These are phyloP conservation scores for Enteromius radiatus DNA, from an alignment of 2,797 vertebrate genomes.

Conservation along the genomic window DNA sequence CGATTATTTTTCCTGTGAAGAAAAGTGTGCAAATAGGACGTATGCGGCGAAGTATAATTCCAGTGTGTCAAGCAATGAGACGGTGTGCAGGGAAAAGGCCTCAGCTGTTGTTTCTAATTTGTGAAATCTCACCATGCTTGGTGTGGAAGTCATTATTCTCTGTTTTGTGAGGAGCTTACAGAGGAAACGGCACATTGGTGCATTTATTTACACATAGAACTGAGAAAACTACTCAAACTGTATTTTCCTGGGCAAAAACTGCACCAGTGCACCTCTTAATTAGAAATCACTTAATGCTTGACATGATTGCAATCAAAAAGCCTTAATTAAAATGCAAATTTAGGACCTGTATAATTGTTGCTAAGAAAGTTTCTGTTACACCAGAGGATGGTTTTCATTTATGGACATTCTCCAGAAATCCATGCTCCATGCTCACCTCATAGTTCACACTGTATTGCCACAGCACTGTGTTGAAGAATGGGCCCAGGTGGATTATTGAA, in stretches of 20 bases:
- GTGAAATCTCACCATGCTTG: slow-evolving; percentile 28
- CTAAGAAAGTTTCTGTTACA: slow-evolving; percentile 60
- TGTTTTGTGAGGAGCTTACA: slow-evolving; percentile 28
- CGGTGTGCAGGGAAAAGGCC: neutral
- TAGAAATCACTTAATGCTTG: slow-evolving; percentile 70
- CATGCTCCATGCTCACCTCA: slow-evolving; percentile 27
- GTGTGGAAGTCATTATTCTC: slow-evolving; percentile 11
- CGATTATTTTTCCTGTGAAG: neutral
- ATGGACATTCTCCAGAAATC: slow-evolving; percentile 56
- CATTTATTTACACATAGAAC: slow-evolving; percentile 51
- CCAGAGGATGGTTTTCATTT: slow-evolving; percentile 60
- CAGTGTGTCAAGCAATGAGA: neutral
- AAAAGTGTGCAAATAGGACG: neutral
- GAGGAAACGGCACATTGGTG: neutral
- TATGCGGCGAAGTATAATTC: neutral
- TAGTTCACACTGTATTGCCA: slow-evolving; percentile 37
- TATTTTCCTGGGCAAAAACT: slow-evolving; percentile 63
- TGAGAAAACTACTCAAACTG: slow-evolving; percentile 53
- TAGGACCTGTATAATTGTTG: slow-evolving; percentile 66
- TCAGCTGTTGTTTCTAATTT: slow-evolving; percentile 19
- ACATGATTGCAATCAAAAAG: slow-evolving; percentile 68
- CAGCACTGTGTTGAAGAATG: slow-evolving; percentile 20
- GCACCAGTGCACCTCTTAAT: slow-evolving; percentile 68
- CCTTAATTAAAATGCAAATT: slow-evolving; percentile 76
- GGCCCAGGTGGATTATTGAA: slow-evolving; percentile 29